A percentile compares a stretch with the other conserved stretches of the same genome.
Evolutionary conservation across 2,888 invertebrate genomes (phyloP).

Genomic region (Drosophila longiperda): DNA sequence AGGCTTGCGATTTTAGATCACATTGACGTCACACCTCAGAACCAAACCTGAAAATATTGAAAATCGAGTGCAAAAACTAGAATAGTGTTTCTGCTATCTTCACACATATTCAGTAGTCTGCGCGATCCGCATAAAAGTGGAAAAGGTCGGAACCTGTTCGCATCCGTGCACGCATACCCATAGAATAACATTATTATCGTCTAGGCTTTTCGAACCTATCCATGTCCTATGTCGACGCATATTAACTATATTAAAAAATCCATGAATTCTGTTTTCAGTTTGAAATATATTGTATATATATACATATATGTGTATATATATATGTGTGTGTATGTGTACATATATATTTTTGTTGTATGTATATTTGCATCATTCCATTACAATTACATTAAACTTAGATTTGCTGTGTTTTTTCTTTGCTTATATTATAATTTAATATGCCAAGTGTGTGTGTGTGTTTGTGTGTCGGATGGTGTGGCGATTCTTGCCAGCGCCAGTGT

Average conservation of each 20-base stretch:
- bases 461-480: constrained; percentile 16
- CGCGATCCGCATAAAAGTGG: too few species aligned
- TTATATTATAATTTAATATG: constrained; percentile 74
- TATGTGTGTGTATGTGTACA: constrained; percentile 19
- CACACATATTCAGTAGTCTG: too few species aligned
- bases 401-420: constrained; percentile 45
- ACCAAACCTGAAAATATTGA: too few species aligned
- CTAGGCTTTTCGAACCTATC: neutral
- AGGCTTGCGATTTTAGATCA: too few species aligned
- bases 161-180: too few species aligned
- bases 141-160: too few species aligned
- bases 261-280: constrained; percentile 31
- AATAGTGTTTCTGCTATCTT: too few species aligned
- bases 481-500: constrained; percentile 18
- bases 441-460: constrained; percentile 56
- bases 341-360: constrained; percentile 45
- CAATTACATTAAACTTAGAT: constrained; percentile 49
- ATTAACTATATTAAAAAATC: neutral
- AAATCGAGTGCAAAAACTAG: too few species aligned
- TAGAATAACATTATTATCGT: neutral
- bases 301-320: constrained; percentile 8
- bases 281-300: constrained; percentile 42
- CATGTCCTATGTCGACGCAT: neutral
- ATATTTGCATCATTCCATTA: constrained; percentile 65
- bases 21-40: too few species aligned